Base-by-base conservation (phyloP, 1,140 invertebrate species). In the Platyura marginata region DNA sequence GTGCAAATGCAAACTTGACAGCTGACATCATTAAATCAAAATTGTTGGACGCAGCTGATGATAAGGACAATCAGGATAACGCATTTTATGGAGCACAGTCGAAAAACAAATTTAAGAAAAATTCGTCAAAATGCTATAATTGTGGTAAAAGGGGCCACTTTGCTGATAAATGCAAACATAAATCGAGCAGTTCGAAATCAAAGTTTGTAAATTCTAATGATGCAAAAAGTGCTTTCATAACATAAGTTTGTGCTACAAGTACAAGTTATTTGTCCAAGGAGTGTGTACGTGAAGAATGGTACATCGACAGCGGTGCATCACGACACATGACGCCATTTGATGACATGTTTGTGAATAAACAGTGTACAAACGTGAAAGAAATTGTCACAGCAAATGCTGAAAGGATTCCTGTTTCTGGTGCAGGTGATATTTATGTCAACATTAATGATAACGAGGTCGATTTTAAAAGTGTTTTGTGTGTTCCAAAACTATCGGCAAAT, bases 361-460 rank as follows among this genome's bases (percentile, higher is more conserved):
- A 40, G 23, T 22, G 47, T 38, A 25, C 21, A 13, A 32, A 32
- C 16, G 46, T 40, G n/a, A 55, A 48, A 35, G 52, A 57, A 36
- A 55, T 59, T 46, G 41, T 50, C 6, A 47, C 53, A n/a, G 58
- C 56, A 15, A 48, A 59, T 41, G 43, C 48, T 36, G 38, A 43
- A 42, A 57, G 47, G 40, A 23, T 55, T 6, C 22, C 46, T 29
- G 54, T 54, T 2, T 18, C 41, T 21, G 52, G 52, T 48, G 41
- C 40, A 15, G 56, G 54, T 3, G 43, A 57, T 40, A 41, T 56
- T 21, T 41, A 49, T 6, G 49, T 53, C 21, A 48, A 35, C 1
- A 47, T 51, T 21, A 13, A 18, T n/a, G 19, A 18, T 10, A 20
- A 19, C 3, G 19, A 40, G 16, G 21, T 43, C 18, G 19, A 23